phyloP scores from a whole-genome alignment of 2,797 vertebrate genomes.

The Antrozous pallidus region DNA sequence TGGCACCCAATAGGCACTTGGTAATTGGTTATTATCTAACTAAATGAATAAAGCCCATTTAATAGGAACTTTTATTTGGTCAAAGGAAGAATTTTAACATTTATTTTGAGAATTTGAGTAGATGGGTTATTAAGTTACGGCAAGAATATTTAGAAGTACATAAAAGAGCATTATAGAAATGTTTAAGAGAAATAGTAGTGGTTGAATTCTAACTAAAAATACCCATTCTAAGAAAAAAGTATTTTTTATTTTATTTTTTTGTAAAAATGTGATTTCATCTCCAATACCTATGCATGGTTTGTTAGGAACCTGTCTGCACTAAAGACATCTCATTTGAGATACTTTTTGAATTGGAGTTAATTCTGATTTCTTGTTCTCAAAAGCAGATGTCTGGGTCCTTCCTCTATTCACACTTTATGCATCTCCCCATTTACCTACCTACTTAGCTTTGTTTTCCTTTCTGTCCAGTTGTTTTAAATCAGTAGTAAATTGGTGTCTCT shows the following conservation, averaged over 20 bases:
- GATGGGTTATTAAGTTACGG: not conserved
- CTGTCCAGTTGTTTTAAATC: not conserved
- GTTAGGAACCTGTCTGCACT: not conserved
- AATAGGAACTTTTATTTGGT: constrained; percentile 19
- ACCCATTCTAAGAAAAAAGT: not conserved
- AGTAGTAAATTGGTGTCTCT: not conserved
- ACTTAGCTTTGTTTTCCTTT: not conserved
- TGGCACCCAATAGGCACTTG: not conserved
- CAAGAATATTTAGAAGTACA: not conserved
- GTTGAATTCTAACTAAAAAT: not conserved
- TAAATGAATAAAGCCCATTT: not conserved
- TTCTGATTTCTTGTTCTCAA: not conserved
- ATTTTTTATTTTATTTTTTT: not conserved
- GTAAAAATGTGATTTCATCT: not conserved
- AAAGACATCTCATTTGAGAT: not conserved
- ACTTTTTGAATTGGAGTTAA: not conserved
- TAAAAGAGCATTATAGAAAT: not conserved
- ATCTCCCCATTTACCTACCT: not conserved
- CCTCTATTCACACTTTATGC: not conserved
- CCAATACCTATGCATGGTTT: not conserved
- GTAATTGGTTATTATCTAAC: not conserved
- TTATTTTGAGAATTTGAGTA: not conserved
- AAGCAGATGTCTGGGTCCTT: not conserved
- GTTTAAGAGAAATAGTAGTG: not conserved
- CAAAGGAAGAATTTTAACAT: constrained; percentile 18